Base-by-base conservation (phyloP, 1,140 invertebrate genomes). In the Drosophila sturtevanti region DNA sequence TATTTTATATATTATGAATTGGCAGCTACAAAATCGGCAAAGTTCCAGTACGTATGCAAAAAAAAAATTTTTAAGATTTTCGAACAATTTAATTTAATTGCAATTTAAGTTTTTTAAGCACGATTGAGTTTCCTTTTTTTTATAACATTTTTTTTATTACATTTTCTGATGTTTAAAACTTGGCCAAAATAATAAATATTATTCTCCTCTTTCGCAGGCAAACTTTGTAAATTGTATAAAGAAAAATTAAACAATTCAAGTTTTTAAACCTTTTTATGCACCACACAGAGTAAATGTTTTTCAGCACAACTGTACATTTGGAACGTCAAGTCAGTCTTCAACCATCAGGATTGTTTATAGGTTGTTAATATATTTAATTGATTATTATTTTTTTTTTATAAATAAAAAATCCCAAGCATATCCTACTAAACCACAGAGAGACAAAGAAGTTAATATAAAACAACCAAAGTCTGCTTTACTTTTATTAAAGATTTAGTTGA, bases 181-280 rank as follows among this genome's bases (percentile, higher is more conserved):
- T 44, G 16, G 16, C 16, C 41, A 35, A 72, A 69, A 66, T 74
- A 89, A 89, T 63, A 31, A 41, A 54, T 56, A 63, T 69, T 60
- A 62, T 9, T 70, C 69, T 74, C 84, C 63, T 89, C 72, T 62
- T 81, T 65, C 85, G 51, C 84, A 89, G 84, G 84, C 84, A 89
- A 89, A 80, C 48, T 68, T 89, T 89, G 84, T 89, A 89, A 84
- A 79, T 69, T 72, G 41, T 64, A 38, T 56, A 56, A 78, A 34
- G 35, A 63, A 24, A 14, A 48, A 58, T 56, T 10, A 52, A 60
- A 31, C 3, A 31, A 31, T 31, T 31, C 58, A 81, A 75, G 41
- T 71, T 89, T 89, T 76, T 69, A 72, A 79, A 79, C 55, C 63
- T 76, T 79, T 87, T 69, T 76, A 79, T 86, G 82, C 79, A 86